These are phyloP conservation scores for Mesoligia furuncula DNA, from an alignment of 2,888 invertebrate species.

Conservation along the genomic window DNA sequence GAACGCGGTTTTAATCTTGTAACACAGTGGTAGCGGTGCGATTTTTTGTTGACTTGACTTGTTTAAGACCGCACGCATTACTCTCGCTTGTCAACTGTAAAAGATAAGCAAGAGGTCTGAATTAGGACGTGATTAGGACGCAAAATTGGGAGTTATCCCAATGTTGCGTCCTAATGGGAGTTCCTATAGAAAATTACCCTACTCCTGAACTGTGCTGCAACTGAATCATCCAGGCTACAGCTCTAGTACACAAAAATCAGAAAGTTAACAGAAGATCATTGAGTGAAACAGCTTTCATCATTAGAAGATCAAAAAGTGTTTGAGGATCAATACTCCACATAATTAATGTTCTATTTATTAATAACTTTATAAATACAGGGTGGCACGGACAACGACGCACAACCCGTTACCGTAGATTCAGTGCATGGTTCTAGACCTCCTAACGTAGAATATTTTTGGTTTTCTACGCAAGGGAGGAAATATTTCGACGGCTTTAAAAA, in stretches of 20 bases:
- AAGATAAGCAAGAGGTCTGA: neutral
- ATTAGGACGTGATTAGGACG: neutral
- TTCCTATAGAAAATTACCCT: neutral
- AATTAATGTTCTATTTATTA: neutral
- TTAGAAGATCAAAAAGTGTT: neutral
- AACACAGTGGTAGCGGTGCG: slow-evolving; percentile 21
- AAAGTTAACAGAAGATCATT: neutral
- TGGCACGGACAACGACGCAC: too few species aligned
- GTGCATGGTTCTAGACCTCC: too few species aligned
- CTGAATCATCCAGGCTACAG: neutral
- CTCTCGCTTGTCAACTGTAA: neutral
- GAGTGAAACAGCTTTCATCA: neutral
- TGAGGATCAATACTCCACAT: neutral
- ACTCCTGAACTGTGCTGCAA: neutral
- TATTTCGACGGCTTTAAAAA: too few species aligned
- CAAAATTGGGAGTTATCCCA: neutral
- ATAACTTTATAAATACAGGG: neutral
- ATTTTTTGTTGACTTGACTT: neutral
- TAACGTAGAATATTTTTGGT: too few species aligned
- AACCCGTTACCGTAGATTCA: too few species aligned
- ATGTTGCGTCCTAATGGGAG: too few species aligned
- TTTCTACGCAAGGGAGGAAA: too few species aligned
- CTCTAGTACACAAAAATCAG: neutral
- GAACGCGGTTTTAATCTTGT: slow-evolving; percentile 44
- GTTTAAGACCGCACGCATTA: neutral